Percentiles rank a stretch among this genome's conserved stretches.
Conservation (phyloP, 2,797 vertebrate species). For the Hafferia zeledoni region DNA sequence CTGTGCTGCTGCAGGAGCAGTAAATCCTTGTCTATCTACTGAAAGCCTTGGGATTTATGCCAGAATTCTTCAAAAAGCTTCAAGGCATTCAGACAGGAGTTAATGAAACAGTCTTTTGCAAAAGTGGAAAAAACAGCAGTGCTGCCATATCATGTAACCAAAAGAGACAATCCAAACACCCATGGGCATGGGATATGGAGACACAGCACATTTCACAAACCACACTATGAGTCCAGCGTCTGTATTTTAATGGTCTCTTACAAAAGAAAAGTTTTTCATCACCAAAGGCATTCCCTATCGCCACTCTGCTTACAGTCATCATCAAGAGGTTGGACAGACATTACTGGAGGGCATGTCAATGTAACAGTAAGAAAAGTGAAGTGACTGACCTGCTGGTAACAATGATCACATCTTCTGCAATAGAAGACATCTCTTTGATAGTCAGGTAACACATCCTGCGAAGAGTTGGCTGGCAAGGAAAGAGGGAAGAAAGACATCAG, state of each 20-base stretch:
- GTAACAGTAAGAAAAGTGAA: background rate
- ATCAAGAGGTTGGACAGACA: background rate
- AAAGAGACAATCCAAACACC: background rate
- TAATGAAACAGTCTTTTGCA: background rate
- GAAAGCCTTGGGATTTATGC: background rate
- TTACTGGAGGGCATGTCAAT: background rate
- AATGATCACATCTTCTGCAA: conserved; percentile 85
- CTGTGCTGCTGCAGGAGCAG: background rate
- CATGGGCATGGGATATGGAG: background rate
- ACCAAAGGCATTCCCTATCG: background rate
- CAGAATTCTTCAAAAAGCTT: background rate
- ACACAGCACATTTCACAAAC: background rate
- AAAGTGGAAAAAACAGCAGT: background rate
- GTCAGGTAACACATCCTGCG: conserved; percentile 85
- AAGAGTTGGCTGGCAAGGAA: conserved; percentile 75
- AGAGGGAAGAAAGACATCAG: background rate
- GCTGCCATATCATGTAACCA: background rate
- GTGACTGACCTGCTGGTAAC: conserved; percentile 81
- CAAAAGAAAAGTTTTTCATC: background rate
- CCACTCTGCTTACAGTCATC: background rate
- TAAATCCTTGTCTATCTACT: background rate
- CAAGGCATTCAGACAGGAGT: background rate
- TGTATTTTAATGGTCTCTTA: background rate
- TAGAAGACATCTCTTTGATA: conserved; percentile 84
- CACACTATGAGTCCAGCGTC: background rate